Evolutionary conservation across 1,140 invertebrate species (phyloP), one percentile per base, ranked within the genome.

Genomic region (Panonychus citri): DNA sequence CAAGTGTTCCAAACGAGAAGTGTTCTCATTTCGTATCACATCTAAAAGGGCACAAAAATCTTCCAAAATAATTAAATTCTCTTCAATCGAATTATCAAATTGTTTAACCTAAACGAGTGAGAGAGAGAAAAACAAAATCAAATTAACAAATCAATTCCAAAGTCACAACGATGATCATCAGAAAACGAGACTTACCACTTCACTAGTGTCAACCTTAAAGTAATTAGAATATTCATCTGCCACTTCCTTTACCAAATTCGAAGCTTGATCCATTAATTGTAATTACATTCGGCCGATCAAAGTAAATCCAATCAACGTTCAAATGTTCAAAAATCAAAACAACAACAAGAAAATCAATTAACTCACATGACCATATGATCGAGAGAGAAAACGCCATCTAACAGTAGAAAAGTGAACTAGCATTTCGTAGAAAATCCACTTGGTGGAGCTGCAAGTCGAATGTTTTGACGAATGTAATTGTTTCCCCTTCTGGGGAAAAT

Each of bases 31-130:
- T 21, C 59, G 52, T 24, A 60, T 49, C 30, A 54, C 25, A 27
- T 60, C 59, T 15, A 60, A 25, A 19, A 58, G 12, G 7, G 37
- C 42, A 52, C 57, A 60, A 28, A 60, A 60, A 17, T 60, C 59
- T 55, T 60, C 59, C 52, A 60, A 48, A 21, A 58, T 56, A 5
- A 56, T 54, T 19, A 60, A 53, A 19, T 59, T 27, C 21, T 60
- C 49, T 49, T 60, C 59, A 34, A 60, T 54, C 8, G 26, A 28
- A 13, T 60, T 56, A 25, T 60, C 51, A 17, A 57, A 28, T 51
- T 54, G 39, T 25, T 42, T 37, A 19, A 46, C 30, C 55, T 59
- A 24, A 1, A 46, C 10, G 2, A 46, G 34, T 46, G 24, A 17
- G 15, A 7, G 34, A 24, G 2, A 2, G 27, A 24, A 13, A 24